A percentile compares a stretch with the other conserved stretches of the same genome.
phyloP scores from a whole-genome alignment of 64 coral and sea anemone species.

The Stylophora pistillata region DNA sequence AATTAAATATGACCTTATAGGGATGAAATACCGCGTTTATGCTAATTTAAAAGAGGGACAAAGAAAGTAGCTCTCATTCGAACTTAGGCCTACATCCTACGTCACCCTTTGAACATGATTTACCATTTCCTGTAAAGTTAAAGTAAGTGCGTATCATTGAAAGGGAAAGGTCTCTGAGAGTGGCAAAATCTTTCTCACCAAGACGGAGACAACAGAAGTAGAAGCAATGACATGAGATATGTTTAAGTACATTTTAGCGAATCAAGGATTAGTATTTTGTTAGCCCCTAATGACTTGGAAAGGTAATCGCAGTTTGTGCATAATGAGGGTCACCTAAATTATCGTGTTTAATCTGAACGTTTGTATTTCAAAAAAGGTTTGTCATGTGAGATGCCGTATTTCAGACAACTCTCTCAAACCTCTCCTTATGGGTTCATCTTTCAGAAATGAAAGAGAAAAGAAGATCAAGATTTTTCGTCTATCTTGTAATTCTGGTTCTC shows the following conservation, averaged over 20 bases:
- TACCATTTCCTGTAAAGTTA: neutral
- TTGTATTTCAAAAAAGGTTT: neutral
- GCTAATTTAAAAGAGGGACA: neutral
- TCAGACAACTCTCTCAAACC: neutral
- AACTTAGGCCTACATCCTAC: neutral
- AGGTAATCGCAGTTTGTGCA: neutral
- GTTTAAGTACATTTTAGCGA: neutral
- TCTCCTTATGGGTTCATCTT: neutral
- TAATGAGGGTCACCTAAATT: neutral
- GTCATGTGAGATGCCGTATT: conserved; percentile 17
- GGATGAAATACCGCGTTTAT: neutral
- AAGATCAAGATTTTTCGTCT: neutral
- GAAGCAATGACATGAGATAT: neutral
- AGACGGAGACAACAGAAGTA: neutral
- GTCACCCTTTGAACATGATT: neutral
- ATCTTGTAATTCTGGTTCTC: neutral
- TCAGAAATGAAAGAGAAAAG: conserved; percentile 20
- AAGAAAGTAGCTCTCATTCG: no score
- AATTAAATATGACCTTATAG: neutral
- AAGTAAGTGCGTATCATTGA: neutral
- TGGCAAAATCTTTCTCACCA: neutral
- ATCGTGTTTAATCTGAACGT: conserved; percentile 11
- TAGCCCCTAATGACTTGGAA: conserved; percentile 6
- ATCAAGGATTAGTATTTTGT: neutral
- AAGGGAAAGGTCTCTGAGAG: neutral